A percentile compares a stretch with the other conserved stretches of the same genome.
Conservation (phyloP, 1,140 invertebrate species). For the Stegodyphus mimosarum region DNA sequence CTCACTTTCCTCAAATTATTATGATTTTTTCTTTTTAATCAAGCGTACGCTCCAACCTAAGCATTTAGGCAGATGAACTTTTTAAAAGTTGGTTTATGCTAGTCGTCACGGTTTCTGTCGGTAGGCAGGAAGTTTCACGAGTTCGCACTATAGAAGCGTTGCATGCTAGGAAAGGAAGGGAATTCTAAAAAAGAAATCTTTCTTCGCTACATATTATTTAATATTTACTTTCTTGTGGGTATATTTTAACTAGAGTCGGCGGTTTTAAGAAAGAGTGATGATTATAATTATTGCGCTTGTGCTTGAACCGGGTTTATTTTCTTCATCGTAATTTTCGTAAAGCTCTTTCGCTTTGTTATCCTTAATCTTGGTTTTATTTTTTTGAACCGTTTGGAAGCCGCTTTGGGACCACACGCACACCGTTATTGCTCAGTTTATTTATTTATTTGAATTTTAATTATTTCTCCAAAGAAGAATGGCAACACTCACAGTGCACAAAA, state of each 20-base stretch:
- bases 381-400: neutral
- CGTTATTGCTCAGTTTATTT: neutral
- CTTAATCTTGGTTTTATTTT: neutral
- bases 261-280: constrained; percentile 3
- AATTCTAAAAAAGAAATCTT: constrained; percentile 46
- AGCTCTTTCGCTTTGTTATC: neutral
- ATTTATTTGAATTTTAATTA: neutral
- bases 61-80: constrained; percentile 27
- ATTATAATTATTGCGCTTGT: constrained; percentile 16
- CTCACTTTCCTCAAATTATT: constrained; percentile 31
- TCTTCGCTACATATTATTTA: constrained; percentile 55
- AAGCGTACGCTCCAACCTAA: neutral
- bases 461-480: neutral
- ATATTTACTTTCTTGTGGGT: constrained; percentile 46
- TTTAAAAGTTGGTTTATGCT: neutral
- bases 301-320: neutral
- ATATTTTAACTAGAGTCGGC: constrained; percentile 37
- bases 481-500: neutral
- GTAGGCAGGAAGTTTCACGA: constrained; percentile 30
- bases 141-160: neutral
- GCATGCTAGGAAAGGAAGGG: neutral
- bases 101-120: constrained; percentile 1
- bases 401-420: neutral
- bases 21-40: constrained; percentile 31
- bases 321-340: neutral